Evolutionary conservation across 2,888 invertebrate genomes (phyloP).

Genomic region (Drosophila putrida): DNA sequence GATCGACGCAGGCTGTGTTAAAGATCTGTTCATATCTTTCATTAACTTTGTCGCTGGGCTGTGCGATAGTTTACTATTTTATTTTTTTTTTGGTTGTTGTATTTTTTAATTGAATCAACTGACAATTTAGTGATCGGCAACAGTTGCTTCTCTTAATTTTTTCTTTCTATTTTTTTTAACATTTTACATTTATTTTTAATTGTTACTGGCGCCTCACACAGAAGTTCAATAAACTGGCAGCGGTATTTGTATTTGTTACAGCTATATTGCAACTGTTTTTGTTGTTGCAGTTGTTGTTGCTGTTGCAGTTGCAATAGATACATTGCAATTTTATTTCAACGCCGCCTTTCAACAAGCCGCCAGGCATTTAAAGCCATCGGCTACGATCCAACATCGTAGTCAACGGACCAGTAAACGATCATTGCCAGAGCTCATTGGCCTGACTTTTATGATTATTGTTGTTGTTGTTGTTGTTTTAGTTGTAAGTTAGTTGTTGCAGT

Average conservation of each 20-base stretch:
- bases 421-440: conserved; percentile 76
- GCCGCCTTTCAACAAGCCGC: conserved; percentile 73
- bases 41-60: conserved; percentile 59
- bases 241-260: conserved; percentile 42
- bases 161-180: conserved; percentile 37
- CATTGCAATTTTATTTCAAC: conserved; percentile 66
- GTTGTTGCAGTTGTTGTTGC: conserved; percentile 22
- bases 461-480: conserved; percentile 8
- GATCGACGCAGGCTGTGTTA: conserved; percentile 37
- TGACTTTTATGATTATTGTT: conserved; percentile 28
- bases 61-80: conserved; percentile 31
- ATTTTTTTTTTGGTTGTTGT: conserved; percentile 34
- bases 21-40: conserved; percentile 59
- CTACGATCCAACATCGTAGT: conserved; percentile 23
- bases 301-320: conserved; percentile 69
- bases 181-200: conserved; percentile 64
- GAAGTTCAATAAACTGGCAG: conserved; percentile 70
- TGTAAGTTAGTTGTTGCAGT: conserved; percentile 13
- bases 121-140: conserved; percentile 49
- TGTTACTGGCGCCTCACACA: conserved; percentile 68
- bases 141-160: conserved; percentile 6
- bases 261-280: conserved; percentile 49
- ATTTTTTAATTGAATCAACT: conserved; percentile 74
- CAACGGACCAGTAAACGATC: conserved; percentile 58
- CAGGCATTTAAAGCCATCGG: conserved; percentile 49